A percentile compares a stretch with the other conserved stretches of the same genome.
These are phyloP conservation scores for Eupleurogrammus muticus DNA, from an alignment of 2,797 vertebrate species.

Conservation along the genomic window DNA sequence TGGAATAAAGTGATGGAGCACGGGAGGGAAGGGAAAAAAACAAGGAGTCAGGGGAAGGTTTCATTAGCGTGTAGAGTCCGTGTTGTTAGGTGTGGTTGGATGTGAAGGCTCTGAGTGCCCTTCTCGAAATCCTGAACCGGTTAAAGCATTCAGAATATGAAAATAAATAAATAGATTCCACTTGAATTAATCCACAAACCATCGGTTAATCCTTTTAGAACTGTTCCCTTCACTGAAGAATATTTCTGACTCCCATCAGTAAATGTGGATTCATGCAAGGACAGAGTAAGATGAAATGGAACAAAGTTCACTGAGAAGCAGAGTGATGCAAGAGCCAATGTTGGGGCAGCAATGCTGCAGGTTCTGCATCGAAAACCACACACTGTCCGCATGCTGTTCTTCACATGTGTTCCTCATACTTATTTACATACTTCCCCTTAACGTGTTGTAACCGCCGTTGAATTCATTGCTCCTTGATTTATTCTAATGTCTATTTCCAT, in stretches of 20 bases:
- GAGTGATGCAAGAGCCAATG: constrained; percentile 69
- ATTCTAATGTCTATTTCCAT: neutral
- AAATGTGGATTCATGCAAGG: constrained; percentile 10
- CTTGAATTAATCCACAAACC: constrained; percentile 7
- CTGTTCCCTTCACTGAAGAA: neutral
- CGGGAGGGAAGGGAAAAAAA: constrained; percentile 5
- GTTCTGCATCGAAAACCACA: constrained; percentile 43
- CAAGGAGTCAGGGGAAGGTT: constrained; percentile 30
- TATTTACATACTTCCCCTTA: neutral
- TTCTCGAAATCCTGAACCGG: constrained; percentile 14
- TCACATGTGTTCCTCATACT: neutral
- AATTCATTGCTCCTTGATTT: neutral
- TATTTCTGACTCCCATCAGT: neutral
- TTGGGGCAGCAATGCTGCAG: constrained; percentile 58
- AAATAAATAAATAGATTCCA: constrained; percentile 16
- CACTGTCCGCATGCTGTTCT: neutral
- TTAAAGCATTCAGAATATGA: constrained; percentile 13
- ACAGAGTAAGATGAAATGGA: constrained; percentile 6
- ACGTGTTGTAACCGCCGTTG: neutral
- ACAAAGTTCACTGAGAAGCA: constrained; percentile 15
- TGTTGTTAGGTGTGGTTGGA: constrained; percentile 55
- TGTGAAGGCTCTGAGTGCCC: constrained; percentile 6
- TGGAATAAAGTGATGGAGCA: constrained; percentile 64
- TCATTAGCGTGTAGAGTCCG: constrained; percentile 43
- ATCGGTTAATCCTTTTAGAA: neutral